Evolutionary conservation across 2,888 invertebrate genomes (phyloP).

Genomic region (Allophyes oxyacanthae): DNA sequence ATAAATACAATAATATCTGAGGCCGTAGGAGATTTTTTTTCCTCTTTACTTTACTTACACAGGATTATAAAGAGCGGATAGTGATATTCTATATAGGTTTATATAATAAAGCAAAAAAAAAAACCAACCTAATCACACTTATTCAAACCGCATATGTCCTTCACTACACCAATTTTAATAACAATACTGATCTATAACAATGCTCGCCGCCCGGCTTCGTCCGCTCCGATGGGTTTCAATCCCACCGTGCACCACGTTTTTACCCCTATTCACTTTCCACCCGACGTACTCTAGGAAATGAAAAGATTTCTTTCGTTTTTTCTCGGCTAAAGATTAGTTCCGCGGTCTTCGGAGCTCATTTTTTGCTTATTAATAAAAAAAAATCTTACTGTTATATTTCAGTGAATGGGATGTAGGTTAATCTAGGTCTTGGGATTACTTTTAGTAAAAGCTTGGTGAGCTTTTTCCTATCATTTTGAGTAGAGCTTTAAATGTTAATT

Average conservation of each 20-base stretch:
- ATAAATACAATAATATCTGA: too few species aligned
- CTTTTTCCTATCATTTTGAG: conserved; percentile 15
- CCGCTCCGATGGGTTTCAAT: conserved; percentile 82
- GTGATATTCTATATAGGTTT: too few species aligned
- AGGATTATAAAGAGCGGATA: too few species aligned
- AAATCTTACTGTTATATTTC: conserved; percentile 9
- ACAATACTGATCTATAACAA: conserved; percentile 72
- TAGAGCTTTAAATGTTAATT: conserved; percentile 1
- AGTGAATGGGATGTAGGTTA: conserved; percentile 38
- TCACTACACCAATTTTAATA: conserved; percentile 70
- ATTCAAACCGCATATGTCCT: conserved; percentile 45
- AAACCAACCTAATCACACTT: conserved; percentile 40
- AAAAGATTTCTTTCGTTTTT: conserved; percentile 78
- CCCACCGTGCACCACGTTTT: conserved; percentile 64
- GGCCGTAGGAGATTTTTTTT: too few species aligned
- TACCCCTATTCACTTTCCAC: conserved; percentile 70
- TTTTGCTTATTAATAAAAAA: conserved; percentile 46
- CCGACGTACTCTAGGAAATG: conserved; percentile 77
- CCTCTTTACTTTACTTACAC: too few species aligned
- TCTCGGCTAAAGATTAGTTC: conserved; percentile 67
- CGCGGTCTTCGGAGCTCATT: conserved; percentile 41
- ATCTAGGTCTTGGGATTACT: conserved; percentile 26
- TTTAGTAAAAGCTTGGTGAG: conserved; percentile 23
- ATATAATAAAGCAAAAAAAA: conserved; percentile 13
- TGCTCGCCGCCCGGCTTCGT: conserved; percentile 73